A percentile compares a stretch with the other conserved stretches of the same genome.
These are phyloP conservation scores for Parus major DNA, from an alignment of 2,113 vertebrate genomes.

Conservation along the genomic window DNA sequence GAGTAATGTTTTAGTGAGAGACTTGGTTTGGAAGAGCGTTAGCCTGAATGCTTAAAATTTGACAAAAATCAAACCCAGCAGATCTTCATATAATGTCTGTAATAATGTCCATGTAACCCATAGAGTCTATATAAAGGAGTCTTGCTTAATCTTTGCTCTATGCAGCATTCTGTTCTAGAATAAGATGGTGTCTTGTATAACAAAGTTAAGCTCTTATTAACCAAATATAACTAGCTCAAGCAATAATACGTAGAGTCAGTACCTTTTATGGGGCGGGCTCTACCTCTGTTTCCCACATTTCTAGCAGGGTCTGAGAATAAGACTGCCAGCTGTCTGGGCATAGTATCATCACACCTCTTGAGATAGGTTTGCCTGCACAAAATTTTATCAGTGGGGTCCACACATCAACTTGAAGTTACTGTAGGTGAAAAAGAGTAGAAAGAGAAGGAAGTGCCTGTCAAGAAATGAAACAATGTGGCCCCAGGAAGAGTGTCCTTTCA, in stretches of 20 bases:
- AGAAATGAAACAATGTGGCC: neutral
- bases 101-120: neutral
- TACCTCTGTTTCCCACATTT: neutral
- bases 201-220: neutral
- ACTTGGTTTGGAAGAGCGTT: neutral
- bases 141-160: neutral
- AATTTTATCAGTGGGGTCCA: neutral
- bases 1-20: neutral
- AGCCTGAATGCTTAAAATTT: neutral
- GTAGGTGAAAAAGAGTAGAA: neutral
- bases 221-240: neutral
- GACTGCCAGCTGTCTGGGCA: neutral
- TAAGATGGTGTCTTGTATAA: neutral
- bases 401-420: neutral
- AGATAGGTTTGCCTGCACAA: neutral
- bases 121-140: neutral
- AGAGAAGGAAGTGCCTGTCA: neutral
- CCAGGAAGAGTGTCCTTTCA: neutral
- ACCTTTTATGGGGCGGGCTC: neutral
- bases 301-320: neutral
- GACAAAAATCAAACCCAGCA: neutral
- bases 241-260: neutral
- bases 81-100: neutral
- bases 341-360: neutral
- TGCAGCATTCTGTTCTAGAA: neutral